These are phyloP conservation scores for Micromesistius poutassou DNA, from an alignment of 2,797 vertebrate genomes.

Conservation along the genomic window DNA sequence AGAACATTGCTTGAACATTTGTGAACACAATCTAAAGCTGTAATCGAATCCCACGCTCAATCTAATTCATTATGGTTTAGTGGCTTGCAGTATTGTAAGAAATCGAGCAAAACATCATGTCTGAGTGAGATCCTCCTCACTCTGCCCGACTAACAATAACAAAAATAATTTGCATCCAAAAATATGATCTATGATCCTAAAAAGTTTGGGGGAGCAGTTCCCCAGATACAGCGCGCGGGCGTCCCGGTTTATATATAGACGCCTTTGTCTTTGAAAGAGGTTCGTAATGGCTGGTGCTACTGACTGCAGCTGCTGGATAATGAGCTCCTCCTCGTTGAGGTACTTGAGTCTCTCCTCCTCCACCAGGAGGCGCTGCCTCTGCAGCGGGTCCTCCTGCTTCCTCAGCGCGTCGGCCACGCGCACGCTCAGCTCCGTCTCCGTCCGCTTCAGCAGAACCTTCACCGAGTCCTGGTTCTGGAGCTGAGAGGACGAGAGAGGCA, in stretches of 20 bases:
- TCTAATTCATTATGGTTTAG: neutral
- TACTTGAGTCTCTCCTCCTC: conserved; percentile 97
- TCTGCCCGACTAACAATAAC: too few relatives aligned
- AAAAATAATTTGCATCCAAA: neutral
- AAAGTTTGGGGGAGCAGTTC: neutral
- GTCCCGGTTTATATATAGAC: neutral
- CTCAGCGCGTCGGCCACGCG: conserved; percentile 88
- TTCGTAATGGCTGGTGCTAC: conserved; percentile 33
- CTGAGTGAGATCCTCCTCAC: too few relatives aligned
- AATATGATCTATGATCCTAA: neutral
- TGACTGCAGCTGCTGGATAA: conserved; percentile 97
- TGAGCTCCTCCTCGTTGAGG: conserved; percentile 96
- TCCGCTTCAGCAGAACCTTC: conserved; percentile 86
- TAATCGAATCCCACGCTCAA: neutral
- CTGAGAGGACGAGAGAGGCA: conserved; percentile 60
- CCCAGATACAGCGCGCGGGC: too few relatives aligned
- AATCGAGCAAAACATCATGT: neutral
- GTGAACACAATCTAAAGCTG: neutral
- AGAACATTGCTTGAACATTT: too few relatives aligned
- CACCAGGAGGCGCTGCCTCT: conserved; percentile 95
- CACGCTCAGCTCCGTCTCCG: conserved; percentile 89
- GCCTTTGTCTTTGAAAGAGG: neutral
- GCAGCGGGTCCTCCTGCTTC: conserved; percentile 95
- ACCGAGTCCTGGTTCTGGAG: conserved; percentile 92
- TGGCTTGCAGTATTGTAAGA: too few relatives aligned